phyloP scores from a whole-genome alignment of 2,888 invertebrate genomes.

The Isotomurus palustris region DNA sequence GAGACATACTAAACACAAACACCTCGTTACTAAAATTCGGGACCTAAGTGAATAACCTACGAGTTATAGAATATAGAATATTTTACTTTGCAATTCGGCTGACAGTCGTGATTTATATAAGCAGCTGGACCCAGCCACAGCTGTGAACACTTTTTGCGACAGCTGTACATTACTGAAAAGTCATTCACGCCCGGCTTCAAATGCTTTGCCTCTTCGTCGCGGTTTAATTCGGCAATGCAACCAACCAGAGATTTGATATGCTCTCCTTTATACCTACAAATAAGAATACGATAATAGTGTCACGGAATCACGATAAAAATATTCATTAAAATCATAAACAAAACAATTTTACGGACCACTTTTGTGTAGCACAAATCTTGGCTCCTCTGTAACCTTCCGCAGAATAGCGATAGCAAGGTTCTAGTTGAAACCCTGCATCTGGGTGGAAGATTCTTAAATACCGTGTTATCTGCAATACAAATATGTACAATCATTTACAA shows the following conservation, averaged over 20 bases:
- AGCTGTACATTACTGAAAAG: constrained; percentile 99
- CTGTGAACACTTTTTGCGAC: constrained; percentile 97
- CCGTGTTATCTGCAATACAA: constrained; percentile 72
- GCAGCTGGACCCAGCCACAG: constrained; percentile 99
- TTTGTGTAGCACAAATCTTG: constrained; percentile 89
- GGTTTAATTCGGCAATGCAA: constrained; percentile 92
- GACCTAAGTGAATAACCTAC: too few relatives aligned
- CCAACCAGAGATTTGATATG: constrained; percentile 94
- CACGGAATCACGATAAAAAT: neutral
- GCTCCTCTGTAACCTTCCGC: constrained; percentile 93
- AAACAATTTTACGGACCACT: constrained; percentile 62
- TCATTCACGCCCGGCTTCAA: constrained; percentile 94
- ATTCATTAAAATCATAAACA: neutral
- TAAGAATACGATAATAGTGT: constrained; percentile 22
- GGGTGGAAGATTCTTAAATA: constrained; percentile 93
- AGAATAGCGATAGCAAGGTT: constrained; percentile 91
- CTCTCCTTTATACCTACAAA: constrained; percentile 72
- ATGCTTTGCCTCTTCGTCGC: constrained; percentile 85
- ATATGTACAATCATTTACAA: neutral
- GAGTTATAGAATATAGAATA: too few relatives aligned
- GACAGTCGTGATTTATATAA: constrained; percentile 97
- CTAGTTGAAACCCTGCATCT: constrained; percentile 90
- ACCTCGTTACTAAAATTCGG: too few relatives aligned
- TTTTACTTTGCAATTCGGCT: constrained; percentile 82
- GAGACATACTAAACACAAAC: constrained; percentile 71